Conservation (phyloP, 23 tunicate species). For the Ascidia mentula region DNA sequence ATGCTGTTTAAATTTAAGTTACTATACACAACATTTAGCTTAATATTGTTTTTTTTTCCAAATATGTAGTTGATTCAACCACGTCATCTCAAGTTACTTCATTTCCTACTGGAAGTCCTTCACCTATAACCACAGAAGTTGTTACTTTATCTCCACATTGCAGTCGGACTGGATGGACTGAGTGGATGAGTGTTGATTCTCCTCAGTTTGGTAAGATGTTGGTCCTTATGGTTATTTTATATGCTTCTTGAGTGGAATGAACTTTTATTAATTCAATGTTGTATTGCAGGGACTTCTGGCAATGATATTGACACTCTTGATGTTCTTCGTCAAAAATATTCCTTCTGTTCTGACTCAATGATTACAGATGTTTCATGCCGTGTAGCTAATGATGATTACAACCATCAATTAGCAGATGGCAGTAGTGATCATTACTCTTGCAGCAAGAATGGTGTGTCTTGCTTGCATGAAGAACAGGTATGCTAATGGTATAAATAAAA, state of each 20-base stretch:
- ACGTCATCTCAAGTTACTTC: background rate
- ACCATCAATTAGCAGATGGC: background rate
- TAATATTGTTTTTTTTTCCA: no score
- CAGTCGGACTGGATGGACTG: background rate
- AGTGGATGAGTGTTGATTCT: background rate
- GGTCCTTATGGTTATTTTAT: no score
- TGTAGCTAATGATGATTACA: constrained; percentile 10
- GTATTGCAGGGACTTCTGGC: background rate
- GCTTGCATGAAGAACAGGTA: background rate
- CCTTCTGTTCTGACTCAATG: constrained; percentile 14
- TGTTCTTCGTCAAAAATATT: constrained; percentile 3
- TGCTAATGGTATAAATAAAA: no score
- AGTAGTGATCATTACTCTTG: background rate
- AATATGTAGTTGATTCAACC: no score
- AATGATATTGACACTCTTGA: constrained; percentile 18
- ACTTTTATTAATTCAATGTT: no score
- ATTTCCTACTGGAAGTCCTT: constrained; percentile 22
- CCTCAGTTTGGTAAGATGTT: constrained; percentile 1
- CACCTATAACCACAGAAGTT: constrained; percentile 5
- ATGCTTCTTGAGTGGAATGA: no score
- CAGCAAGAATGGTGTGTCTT: background rate
- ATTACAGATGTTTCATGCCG: constrained; percentile 20
- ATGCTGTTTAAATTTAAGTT: no score
- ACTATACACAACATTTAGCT: no score
- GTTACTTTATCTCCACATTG: background rate